Conservation (phyloP, 2,113 vertebrate genomes). For the Atractosteus spatula region DNA sequence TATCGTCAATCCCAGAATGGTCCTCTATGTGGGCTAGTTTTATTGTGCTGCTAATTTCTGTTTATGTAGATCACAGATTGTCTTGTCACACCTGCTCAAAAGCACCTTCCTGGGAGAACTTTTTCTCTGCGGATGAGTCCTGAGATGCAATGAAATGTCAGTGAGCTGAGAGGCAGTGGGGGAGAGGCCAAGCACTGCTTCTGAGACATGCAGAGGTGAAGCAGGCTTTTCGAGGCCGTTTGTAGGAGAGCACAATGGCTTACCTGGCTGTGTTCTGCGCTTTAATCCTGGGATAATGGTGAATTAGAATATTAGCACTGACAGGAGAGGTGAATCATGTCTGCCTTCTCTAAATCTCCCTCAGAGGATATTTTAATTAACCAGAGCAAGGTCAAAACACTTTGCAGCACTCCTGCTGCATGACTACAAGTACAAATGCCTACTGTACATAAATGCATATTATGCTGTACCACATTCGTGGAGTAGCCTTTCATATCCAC, state of each 20-base stretch:
- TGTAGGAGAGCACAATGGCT: conserved; percentile 21
- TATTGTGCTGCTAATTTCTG: too few species aligned
- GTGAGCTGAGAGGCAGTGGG: too few species aligned
- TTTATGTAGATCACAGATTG: too few species aligned
- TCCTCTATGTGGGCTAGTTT: too few species aligned
- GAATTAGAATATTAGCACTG: conserved; percentile 46
- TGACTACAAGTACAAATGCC: background rate
- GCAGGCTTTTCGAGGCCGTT: background rate
- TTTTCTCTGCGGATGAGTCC: too few species aligned
- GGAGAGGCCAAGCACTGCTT: background rate
- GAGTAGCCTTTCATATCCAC: too few species aligned
- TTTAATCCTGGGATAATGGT: conserved; percentile 47
- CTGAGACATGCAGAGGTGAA: background rate
- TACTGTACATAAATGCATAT: too few species aligned
- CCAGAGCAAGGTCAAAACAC: background rate
- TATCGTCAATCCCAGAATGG: too few species aligned
- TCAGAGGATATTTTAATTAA: conserved; percentile 3
- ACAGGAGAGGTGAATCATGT: conserved; percentile 43
- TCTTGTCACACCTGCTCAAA: too few species aligned
- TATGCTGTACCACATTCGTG: too few species aligned
- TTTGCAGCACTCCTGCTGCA: conserved; percentile 62
- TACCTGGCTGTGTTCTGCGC: conserved; percentile 30
- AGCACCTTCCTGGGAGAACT: too few species aligned
- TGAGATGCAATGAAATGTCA: too few species aligned
- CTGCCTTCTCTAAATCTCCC: conserved; percentile 15